These are phyloP conservation scores for Pantherophis guttatus DNA, from an alignment of 2,113 vertebrate species.

Conservation along the genomic window DNA sequence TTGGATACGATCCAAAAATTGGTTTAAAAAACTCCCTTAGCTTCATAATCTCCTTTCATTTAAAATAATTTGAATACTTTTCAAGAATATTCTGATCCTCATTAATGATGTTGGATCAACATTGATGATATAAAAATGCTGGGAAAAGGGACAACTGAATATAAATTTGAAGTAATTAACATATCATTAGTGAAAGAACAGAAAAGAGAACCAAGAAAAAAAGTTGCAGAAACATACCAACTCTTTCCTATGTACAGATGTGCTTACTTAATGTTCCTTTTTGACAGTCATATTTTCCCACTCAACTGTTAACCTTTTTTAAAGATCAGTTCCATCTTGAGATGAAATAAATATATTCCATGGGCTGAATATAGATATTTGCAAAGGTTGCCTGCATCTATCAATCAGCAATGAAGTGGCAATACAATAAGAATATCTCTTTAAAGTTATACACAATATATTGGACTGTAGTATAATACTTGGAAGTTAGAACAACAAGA, in stretches of 20 bases:
- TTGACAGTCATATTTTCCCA: not conserved
- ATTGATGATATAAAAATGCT: constrained; percentile 18
- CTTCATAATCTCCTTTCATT: constrained; percentile 1
- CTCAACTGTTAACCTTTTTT: not conserved
- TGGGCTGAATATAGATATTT: not conserved
- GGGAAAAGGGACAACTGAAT: not conserved
- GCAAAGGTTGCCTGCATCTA: not conserved
- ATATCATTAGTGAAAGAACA: constrained; percentile 39
- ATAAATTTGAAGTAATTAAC: constrained; percentile 35
- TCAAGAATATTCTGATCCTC: constrained; percentile 35
- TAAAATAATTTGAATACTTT: constrained; percentile 35
- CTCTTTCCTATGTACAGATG: constrained; percentile 33
- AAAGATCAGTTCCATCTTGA: constrained; percentile 24
- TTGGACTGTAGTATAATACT: not conserved
- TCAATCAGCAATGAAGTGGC: not conserved
- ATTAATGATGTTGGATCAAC: constrained; percentile 42
- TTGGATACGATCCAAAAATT: constrained; percentile 39
- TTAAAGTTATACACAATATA: not conserved
- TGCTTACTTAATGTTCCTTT: constrained; percentile 16
- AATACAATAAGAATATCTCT: not conserved
- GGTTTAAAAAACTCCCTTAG: constrained; percentile 40
- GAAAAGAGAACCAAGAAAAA: constrained; percentile 51
- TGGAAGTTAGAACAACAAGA: not conserved
- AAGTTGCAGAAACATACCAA: constrained; percentile 32
- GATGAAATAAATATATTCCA: not conserved